Evolutionary conservation across 2,113 vertebrate genomes (phyloP), one percentile per base, ranked within the genome.

Genomic region (Lophotis ruficrista): DNA sequence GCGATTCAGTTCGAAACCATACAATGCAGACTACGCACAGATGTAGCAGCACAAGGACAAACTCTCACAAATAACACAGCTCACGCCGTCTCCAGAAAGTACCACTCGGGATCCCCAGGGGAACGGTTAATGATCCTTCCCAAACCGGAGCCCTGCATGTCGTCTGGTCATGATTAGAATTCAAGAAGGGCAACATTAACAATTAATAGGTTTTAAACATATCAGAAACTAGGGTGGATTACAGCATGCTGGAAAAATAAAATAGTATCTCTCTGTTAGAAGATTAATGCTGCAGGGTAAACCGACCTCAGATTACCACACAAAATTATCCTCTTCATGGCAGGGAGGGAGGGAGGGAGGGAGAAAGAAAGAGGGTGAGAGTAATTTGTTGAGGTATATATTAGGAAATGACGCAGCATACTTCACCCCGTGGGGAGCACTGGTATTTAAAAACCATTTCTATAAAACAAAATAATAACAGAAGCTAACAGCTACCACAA

Each of bases 181-280:
- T 97, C 97, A 96, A 96, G 94, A 94, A 98, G 79, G 61, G 48
- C 73, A 96, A 93, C 97, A 98, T 98, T 97, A 98, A 98, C 88
- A 97, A 98, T 98, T 98, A 96, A 97, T 97, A 95, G 11, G 89
- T 85, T 88, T 97, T 96, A 97, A 97, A 95, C 84, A 85, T 70
- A 87, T 88, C 84, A 96, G 79, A 95, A 97, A 95, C 77, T 43
- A 54, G 85, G 64, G 53, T 97, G 64, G 92, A 97, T 97, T 96
- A 97, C 95, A 96, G 93, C 60, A 83, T 38, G 80, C 68, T 65
- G 90, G 81, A 97, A 96, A 73, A 97, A 93, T 72, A 93, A 93
- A 96, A 77, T 71, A 89, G 90, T 72, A 78, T 81, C 84, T 94
- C 87, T 92, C 77, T 73, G 79, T 56, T 43, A 85, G 86, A 71